Evolutionary conservation across 1,140 invertebrate genomes (phyloP).

Genomic region (Gryllus bimaculatus): DNA sequence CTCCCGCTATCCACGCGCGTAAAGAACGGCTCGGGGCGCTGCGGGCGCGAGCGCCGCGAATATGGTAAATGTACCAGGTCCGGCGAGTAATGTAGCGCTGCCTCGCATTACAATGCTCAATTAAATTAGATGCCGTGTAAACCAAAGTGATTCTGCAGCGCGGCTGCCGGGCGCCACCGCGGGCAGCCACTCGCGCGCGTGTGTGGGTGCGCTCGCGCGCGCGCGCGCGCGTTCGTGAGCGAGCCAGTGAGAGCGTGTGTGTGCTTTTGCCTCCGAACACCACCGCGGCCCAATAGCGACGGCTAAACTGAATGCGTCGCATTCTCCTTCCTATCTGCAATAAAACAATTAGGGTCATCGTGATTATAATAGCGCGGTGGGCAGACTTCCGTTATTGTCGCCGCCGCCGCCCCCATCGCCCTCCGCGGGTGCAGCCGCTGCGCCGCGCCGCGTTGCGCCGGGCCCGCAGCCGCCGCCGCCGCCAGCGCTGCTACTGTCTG

Average conservation of each 20-base stretch:
- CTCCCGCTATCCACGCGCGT: too few species aligned
- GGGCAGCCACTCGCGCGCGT: too few species aligned
- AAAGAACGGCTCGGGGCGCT: too few species aligned
- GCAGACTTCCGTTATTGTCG: neutral
- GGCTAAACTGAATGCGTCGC: neutral
- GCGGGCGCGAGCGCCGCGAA: neutral
- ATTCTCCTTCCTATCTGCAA: conserved; percentile 4
- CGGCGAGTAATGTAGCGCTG: neutral
- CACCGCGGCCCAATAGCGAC: neutral
- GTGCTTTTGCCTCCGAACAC: neutral
- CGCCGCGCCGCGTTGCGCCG: too few species aligned
- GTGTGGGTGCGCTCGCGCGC: neutral
- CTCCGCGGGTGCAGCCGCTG: too few species aligned
- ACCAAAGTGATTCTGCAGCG: neutral
- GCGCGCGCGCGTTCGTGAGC: neutral
- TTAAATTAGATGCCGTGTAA: conserved; percentile 5
- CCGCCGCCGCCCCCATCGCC: too few species aligned
- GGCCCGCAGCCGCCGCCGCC: too few species aligned
- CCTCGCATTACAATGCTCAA: neutral
- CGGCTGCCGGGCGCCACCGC: too few species aligned
- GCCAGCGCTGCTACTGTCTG: neutral
- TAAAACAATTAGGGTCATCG: neutral
- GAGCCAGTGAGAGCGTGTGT: neutral
- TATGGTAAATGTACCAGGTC: neutral
- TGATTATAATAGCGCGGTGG: neutral